Base-by-base conservation (phyloP, 2,888 invertebrate species). In the Bombyx huttoni region DNA sequence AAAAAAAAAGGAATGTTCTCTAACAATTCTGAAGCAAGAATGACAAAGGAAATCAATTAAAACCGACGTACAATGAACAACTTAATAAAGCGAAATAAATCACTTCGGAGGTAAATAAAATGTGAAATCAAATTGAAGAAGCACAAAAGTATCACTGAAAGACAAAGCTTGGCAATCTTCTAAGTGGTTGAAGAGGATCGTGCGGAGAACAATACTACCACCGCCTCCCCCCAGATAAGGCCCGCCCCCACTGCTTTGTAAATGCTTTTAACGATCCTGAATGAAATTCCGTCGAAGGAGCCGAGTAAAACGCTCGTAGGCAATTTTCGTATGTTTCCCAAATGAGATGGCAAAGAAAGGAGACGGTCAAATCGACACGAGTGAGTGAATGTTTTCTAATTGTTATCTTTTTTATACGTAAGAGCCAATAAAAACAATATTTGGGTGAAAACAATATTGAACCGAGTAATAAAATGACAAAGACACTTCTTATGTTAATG, bases 141-240 rank as follows among this genome's bases (percentile, higher is more conserved):
- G 75, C 72, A 80, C 78, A 78, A 76, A 79, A 77, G 73, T 76
- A 72, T 76, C 72, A 70, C 66, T 70, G 63, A 69, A 76, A 80
- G 79, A 84, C 81, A 83, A 81, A 78, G 78, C 72, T 72, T 67
- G 73, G 78, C 81, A 85, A 86, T 86, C 79, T 83, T 79, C 80
- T 84, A 85, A 85, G 85, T 85, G 86, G 81, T 78, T 65, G 74
- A 74, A 73, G 78, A 76, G 73, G 73, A 40, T 70, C 68, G 71
- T 67, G 63, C 60, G 61, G 65, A 58, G 60, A 40, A 40, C 40
- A 40, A 40, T 40, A 12, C 9, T 40, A 12, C 40, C 2, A 12
- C 40, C 6, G 40, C 2, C 40, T 40, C 61, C 57, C 62, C 53
- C 54, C 62, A 75, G 82, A 84, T 82, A 83, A 84, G 78, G 70